These are phyloP conservation scores for Liopterus haemorrhoidalis DNA, from an alignment of 2,888 invertebrate genomes.

Conservation along the genomic window DNA sequence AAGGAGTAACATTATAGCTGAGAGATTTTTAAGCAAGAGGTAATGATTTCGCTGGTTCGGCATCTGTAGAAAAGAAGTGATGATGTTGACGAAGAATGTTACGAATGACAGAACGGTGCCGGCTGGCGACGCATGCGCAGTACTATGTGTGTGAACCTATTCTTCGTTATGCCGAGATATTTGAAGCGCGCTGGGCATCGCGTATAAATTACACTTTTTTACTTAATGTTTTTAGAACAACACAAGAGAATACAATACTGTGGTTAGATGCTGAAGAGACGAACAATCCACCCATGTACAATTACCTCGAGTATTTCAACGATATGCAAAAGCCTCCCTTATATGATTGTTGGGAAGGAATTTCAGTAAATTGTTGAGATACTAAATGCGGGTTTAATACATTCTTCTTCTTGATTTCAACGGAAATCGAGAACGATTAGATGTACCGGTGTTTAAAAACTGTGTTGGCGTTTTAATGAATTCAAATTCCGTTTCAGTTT, in stretches of 20 bases:
- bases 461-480: too few relatives aligned
- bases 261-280: background rate
- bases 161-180: constrained; percentile 18
- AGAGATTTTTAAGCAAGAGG: too few relatives aligned
- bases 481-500: too few relatives aligned
- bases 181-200: constrained; percentile 35
- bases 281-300: background rate
- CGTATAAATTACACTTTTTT: constrained; percentile 40
- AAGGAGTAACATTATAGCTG: constrained; percentile 4
- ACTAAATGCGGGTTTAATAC: background rate
- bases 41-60: too few relatives aligned
- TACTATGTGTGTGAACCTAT: constrained; percentile 16
- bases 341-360: constrained; percentile 1
- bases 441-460: too few relatives aligned
- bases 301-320: constrained; percentile 1
- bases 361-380: constrained; percentile 3
- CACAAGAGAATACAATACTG: background rate
- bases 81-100: constrained; percentile 16
- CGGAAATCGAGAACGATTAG: too few relatives aligned
- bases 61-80: too few relatives aligned
- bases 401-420: constrained; percentile 1
- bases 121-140: constrained; percentile 5
- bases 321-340: constrained; percentile 5
- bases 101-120: constrained; percentile 10
- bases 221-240: constrained; percentile 8